Evolutionary conservation across 2,113 vertebrate genomes (phyloP).

Genomic region (Emberiza fucata): DNA sequence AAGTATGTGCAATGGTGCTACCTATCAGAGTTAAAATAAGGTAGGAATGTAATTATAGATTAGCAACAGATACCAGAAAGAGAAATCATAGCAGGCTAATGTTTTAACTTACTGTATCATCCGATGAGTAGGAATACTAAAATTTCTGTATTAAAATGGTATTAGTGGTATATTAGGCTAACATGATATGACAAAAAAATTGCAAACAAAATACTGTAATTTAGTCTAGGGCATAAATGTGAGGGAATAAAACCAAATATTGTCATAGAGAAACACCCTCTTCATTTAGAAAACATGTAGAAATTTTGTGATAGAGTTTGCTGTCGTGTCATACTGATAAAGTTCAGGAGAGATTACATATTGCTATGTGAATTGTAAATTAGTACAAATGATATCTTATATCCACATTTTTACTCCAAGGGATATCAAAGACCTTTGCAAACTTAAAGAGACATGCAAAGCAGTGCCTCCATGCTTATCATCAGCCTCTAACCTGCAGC

Average conservation of each 20-base stretch:
- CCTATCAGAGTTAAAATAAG: slow-evolving; percentile 17
- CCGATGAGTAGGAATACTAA: not conserved
- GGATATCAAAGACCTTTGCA: not conserved
- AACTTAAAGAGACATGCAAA: not conserved
- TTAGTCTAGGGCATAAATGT: slow-evolving; percentile 65
- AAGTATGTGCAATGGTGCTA: not conserved
- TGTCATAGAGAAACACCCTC: slow-evolving; percentile 47
- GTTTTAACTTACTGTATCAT: slow-evolving; percentile 35
- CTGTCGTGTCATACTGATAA: slow-evolving; percentile 45
- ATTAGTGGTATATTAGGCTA: slow-evolving; percentile 59
- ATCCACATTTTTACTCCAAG: not conserved
- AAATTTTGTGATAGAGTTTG: slow-evolving; percentile 47
- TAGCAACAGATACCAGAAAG: not conserved
- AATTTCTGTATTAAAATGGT: slow-evolving; percentile 59
- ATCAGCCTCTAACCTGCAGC: not conserved
- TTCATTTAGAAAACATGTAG: slow-evolving; percentile 39
- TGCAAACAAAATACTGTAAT: slow-evolving; percentile 68
- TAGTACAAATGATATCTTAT: slow-evolving; percentile 26
- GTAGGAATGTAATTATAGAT: slow-evolving; percentile 45
- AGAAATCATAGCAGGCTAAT: slow-evolving; percentile 53
- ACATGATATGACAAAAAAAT: slow-evolving; percentile 67
- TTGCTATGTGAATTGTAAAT: slow-evolving; percentile 28
- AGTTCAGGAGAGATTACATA: slow-evolving; percentile 54
- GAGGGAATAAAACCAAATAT: slow-evolving; percentile 66
- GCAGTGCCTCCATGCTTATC: not conserved